phyloP scores from a whole-genome alignment of 1,140 invertebrate species.

The Drosophila lowei region DNA sequence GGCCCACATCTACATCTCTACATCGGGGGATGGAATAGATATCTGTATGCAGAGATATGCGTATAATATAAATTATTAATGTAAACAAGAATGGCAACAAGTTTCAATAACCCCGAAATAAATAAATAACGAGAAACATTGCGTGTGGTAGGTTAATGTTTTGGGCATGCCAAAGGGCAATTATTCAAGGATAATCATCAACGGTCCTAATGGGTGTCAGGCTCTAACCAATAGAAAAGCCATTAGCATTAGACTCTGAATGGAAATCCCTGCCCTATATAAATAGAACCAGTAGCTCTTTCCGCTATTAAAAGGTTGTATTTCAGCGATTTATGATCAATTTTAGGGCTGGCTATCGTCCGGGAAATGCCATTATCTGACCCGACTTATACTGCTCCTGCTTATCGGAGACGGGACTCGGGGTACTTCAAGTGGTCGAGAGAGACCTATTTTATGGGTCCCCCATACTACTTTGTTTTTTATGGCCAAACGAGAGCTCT shows the following conservation, averaged over 20 bases:
- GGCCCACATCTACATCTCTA: conserved; percentile 32
- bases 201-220: conserved; percentile 45
- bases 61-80: conserved; percentile 43
- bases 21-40: not conserved
- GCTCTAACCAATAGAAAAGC: conserved; percentile 24
- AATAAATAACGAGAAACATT: conserved; percentile 51
- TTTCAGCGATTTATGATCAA: conserved; percentile 57
- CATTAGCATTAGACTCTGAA: conserved; percentile 15
- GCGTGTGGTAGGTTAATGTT: conserved; percentile 51
- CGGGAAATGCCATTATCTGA: conserved; percentile 60
- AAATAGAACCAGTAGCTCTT: conserved; percentile 17
- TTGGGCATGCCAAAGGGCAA: conserved; percentile 21
- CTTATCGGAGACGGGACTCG: conserved; percentile 46
- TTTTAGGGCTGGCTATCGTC: not conserved
- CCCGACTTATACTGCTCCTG: conserved; percentile 27
- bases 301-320: conserved; percentile 21
- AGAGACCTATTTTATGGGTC: conserved; percentile 46
- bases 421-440: conserved; percentile 38
- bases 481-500: conserved; percentile 5
- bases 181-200: conserved; percentile 23
- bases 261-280: no score
- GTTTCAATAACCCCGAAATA: conserved; percentile 71
- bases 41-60: conserved; percentile 20
- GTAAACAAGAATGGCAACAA: conserved; percentile 71
- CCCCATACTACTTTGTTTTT: conserved; percentile 9